Evolutionary conservation across 2,888 invertebrate species (phyloP), one percentile per base, ranked within the genome.

Genomic region (Polymixis flavicincta): DNA sequence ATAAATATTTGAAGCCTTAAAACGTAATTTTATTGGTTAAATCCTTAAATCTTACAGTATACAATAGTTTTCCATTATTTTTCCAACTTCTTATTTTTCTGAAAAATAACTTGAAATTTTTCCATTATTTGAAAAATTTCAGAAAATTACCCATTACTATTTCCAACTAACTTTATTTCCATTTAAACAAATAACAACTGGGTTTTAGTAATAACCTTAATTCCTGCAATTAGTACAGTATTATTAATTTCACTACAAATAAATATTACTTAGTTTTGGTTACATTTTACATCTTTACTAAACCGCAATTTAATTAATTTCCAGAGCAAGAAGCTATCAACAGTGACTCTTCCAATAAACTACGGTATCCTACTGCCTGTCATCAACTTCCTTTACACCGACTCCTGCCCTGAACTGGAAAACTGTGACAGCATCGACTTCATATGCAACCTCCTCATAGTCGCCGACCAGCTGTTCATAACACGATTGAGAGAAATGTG

Each of bases 381-480:
- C 4, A 93, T 99, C 14, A 97, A 98, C 83, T 98, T 97, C 90
- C 93, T 98, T 0, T 99, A 99, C 92, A 97, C 97, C 0, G 98
- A 98, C 90, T 96, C 97, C 3, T 97, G 97, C 32, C 96, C 97
- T 0, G 94, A 97, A 82, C 93, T 97, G 64, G 93, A 97, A 83
- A 97, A 94, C 74, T 97, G 97, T 55, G 97, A 97, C 68, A 97
- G 98, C 89, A 95, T 97, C 0, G 98, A 98, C 89, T 97, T 97
- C 76, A 96, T 98, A 82, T 98, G 98, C 92, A 98, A 98, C 90
- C 97, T 98, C 90, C 96, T 99, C 42, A 97, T 98, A 14, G 97
- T 98, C 19, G 98, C 98, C 42, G 99, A 99, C 92, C 98, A 98
- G 89, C 97, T 98, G 52, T 97, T 99, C 82, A 97, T 98, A 11